phyloP scores from a whole-genome alignment of 2,113 vertebrate species.

The Nibea coibor region DNA sequence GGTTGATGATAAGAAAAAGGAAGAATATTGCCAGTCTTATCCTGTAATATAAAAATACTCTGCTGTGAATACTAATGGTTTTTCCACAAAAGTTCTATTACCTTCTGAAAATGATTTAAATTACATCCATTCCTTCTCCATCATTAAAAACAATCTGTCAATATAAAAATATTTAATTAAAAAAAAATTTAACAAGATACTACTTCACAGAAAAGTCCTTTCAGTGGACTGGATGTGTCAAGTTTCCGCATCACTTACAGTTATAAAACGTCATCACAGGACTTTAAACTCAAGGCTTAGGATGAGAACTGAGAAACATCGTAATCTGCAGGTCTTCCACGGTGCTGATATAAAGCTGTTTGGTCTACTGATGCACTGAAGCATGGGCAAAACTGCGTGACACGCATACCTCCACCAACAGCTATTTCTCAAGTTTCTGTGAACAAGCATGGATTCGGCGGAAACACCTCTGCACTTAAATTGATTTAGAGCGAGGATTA shows the following conservation, averaged over 20 bases:
- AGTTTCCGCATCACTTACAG: not conserved
- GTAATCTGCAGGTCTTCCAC: not conserved
- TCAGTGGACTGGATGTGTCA: not conserved
- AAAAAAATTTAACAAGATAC: not conserved
- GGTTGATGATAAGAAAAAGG: not conserved
- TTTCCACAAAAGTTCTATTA: not conserved
- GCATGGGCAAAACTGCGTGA: not conserved
- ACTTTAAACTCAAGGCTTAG: too few species aligned
- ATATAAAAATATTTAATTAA: not conserved
- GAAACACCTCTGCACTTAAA: slow-evolving; percentile 34
- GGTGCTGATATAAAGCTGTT: not conserved
- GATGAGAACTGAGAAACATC: too few species aligned
- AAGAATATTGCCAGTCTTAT: not conserved
- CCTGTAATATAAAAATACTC: not conserved
- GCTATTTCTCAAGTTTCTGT: slow-evolving; percentile 6
- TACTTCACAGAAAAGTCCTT: not conserved
- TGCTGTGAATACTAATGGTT: not conserved
- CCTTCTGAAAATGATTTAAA: not conserved
- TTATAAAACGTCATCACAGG: too few species aligned
- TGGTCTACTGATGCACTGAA: not conserved
- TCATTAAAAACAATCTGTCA: not conserved
- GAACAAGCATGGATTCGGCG: slow-evolving; percentile 24
- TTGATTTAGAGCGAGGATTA: slow-evolving; percentile 38
- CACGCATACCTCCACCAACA: not conserved
- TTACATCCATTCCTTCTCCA: not conserved